phyloP scores from a whole-genome alignment of 2,797 vertebrate species.

The Loris lydekkerianus region DNA sequence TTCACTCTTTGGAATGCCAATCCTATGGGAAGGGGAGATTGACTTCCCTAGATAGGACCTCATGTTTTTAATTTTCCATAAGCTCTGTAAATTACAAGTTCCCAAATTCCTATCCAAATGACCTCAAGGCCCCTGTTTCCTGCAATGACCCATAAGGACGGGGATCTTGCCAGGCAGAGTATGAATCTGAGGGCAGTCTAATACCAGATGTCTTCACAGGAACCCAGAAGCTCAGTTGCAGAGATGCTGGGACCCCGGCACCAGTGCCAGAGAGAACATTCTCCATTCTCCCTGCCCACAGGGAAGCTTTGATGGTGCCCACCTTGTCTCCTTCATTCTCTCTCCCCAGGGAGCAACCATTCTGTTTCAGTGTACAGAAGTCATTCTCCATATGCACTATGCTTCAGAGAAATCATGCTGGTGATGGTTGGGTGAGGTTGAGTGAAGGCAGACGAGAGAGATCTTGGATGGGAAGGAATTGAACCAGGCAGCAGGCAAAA shows the following conservation, averaged over 20 bases:
- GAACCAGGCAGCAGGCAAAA: neutral
- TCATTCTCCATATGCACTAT: neutral
- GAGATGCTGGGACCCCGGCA: neutral
- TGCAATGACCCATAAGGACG: neutral
- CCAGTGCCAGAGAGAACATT: neutral
- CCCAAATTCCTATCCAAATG: neutral
- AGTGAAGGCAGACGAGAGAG: neutral
- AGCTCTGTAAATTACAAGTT: neutral
- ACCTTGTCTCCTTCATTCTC: neutral
- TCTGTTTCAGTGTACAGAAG: neutral
- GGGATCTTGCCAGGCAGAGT: neutral
- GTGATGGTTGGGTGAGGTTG: neutral
- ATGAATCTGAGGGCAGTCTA: neutral
- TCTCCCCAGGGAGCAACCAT: neutral
- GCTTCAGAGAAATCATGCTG: neutral
- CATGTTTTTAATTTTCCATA: neutral
- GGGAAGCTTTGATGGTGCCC: neutral
- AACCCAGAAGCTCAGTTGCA: neutral
- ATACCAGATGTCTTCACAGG: neutral
- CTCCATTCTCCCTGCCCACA: neutral
- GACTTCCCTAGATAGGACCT: neutral
- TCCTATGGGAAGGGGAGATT: neutral
- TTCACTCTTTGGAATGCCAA: neutral
- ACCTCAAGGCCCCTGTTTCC: conserved; percentile 3
- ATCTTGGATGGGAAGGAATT: neutral